Conservation (phyloP, 2,113 vertebrate species). For the Myotis brandtii region DNA sequence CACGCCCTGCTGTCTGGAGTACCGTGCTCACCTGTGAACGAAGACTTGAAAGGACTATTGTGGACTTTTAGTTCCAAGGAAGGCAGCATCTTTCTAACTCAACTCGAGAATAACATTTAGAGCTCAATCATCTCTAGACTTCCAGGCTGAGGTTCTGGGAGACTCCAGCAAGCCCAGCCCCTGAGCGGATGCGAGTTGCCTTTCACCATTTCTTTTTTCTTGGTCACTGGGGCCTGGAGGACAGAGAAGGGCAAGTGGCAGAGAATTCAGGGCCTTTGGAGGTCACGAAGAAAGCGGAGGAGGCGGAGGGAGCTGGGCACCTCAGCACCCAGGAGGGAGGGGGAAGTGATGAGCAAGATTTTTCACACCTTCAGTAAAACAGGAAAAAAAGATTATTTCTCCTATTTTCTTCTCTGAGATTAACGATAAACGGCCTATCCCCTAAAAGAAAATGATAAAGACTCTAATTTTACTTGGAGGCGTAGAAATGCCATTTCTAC, state of each 20-base stretch:
- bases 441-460: constrained; percentile 94
- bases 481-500: constrained; percentile 91
- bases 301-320: not conserved
- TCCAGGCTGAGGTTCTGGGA: not conserved
- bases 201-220: not conserved
- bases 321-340: not conserved
- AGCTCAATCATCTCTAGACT: not conserved
- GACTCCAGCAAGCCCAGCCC: not conserved
- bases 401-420: constrained; percentile 88
- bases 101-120: not conserved
- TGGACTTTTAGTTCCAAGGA: not conserved
- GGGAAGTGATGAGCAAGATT: not conserved
- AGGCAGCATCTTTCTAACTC: not conserved
- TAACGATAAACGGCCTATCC: constrained; percentile 95
- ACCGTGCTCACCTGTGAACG: not conserved
- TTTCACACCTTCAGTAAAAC: constrained; percentile 79
- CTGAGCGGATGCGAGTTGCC: not conserved
- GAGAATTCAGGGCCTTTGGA: constrained; percentile 11
- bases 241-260: not conserved
- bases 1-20: not conserved
- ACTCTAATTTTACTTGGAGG: constrained; percentile 91
- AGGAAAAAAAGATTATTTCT: constrained; percentile 84
- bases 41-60: not conserved
- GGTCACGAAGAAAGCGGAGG: not conserved
- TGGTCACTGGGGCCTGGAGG: not conserved